Percentiles rank a stretch among this genome's conserved stretches.
These are phyloP conservation scores for Protonemura montana DNA, from an alignment of 2,888 invertebrate genomes.

Conservation along the genomic window DNA sequence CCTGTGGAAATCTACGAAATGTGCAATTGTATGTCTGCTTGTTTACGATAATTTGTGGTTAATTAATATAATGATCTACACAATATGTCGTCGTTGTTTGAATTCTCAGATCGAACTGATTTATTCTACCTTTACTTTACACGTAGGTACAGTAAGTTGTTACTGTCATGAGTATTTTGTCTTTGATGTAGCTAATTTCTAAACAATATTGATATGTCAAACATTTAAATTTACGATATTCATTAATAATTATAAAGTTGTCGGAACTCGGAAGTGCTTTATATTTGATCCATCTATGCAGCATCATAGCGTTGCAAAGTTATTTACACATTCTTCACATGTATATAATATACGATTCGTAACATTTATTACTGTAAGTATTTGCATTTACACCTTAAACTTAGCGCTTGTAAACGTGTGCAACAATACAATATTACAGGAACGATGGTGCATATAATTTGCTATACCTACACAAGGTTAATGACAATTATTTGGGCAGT, in stretches of 20 bases:
- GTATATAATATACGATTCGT: neutral
- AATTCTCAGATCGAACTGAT: neutral
- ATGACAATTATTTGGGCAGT: neutral
- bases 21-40: neutral
- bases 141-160: neutral
- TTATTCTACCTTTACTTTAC: neutral
- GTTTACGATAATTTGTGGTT: neutral
- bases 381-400: neutral
- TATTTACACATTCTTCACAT: neutral
- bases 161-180: neutral
- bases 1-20: conserved; percentile 17
- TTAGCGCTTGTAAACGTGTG: neutral
- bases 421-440: conserved; percentile 2
- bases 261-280: neutral
- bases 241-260: neutral
- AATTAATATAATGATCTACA: neutral
- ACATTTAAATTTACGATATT: conserved; percentile 37
- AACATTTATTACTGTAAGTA: neutral
- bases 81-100: neutral
- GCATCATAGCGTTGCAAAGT: neutral
- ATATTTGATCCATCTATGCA: neutral
- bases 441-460: neutral
- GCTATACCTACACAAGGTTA: neutral
- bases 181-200: neutral
- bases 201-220: conserved; percentile 19